Percentiles rank a stretch among this genome's conserved stretches.
phyloP scores from a whole-genome alignment of 2,113 vertebrate genomes.

The Heteronetta atricapilla region DNA sequence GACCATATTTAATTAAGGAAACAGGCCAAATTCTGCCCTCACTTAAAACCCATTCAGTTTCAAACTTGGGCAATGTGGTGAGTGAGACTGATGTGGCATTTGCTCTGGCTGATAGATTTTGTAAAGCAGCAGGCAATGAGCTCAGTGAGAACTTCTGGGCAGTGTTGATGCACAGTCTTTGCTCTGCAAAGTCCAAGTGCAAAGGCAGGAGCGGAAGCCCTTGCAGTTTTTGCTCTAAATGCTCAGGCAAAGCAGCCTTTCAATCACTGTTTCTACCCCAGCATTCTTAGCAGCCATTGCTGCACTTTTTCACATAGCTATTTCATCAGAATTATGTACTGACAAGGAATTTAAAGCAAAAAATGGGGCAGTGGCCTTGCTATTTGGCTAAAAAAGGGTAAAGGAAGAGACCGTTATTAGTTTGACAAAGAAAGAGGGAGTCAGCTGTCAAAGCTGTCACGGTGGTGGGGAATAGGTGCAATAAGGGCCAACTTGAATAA shows the following conservation, averaged over 20 bases:
- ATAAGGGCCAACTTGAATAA: conserved; percentile 1
- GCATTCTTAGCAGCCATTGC: background rate
- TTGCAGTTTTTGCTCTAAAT: background rate
- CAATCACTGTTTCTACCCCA: background rate
- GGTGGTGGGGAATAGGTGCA: background rate
- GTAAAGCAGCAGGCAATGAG: background rate
- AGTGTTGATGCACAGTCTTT: background rate
- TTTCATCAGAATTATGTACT: conserved; percentile 14
- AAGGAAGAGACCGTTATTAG: background rate
- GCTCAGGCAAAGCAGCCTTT: background rate
- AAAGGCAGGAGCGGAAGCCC: background rate
- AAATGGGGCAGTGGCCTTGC: background rate
- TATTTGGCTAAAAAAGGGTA: conserved; percentile 28
- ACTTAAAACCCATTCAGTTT: conserved; percentile 21
- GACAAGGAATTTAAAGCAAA: conserved; percentile 28
- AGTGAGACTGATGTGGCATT: background rate
- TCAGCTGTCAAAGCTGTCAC: conserved; percentile 19
- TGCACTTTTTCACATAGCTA: background rate
- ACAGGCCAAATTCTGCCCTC: conserved; percentile 12
- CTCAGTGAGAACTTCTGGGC: background rate
- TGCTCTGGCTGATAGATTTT: background rate
- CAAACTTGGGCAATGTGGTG: background rate
- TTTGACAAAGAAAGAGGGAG: conserved; percentile 36
- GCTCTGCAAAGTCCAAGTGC: background rate
- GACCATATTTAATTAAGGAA: conserved; percentile 54